phyloP scores from a whole-genome alignment of 2,888 invertebrate species.

The Leptothorax acervorum region DNA sequence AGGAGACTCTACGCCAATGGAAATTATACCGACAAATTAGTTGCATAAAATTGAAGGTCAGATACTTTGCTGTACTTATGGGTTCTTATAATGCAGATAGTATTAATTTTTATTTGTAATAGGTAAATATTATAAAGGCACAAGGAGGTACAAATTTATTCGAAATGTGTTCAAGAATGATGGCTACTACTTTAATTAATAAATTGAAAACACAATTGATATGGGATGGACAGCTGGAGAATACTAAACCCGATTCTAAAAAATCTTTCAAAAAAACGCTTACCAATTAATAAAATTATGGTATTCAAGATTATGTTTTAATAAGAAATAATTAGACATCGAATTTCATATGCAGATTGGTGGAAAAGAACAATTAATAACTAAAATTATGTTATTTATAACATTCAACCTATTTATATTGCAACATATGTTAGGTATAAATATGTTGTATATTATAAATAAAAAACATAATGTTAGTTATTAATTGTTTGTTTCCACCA shows the following conservation, averaged over 20 bases:
- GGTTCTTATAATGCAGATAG: too few relatives aligned
- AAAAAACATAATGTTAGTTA: neutral
- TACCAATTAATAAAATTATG: neutral
- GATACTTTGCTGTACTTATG: too few relatives aligned
- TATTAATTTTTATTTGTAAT: neutral
- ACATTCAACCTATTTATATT: too few relatives aligned
- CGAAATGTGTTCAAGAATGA: constrained; percentile 9
- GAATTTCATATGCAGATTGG: too few relatives aligned
- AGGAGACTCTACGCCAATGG: too few relatives aligned
- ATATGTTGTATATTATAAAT: too few relatives aligned
- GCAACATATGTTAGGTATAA: too few relatives aligned
- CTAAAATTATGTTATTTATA: too few relatives aligned
- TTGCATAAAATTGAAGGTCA: too few relatives aligned
- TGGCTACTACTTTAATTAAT: neutral
- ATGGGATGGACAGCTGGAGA: neutral
- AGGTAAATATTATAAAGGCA: constrained; percentile 1
- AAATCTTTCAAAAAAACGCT: neutral
- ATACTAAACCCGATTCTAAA: neutral
- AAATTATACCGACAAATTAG: too few relatives aligned
- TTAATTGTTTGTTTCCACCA: neutral
- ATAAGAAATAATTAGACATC: neutral
- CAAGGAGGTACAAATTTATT: neutral
- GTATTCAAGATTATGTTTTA: neutral
- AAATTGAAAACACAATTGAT: constrained; percentile 2
- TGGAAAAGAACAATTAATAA: too few relatives aligned